phyloP scores from a whole-genome alignment of 1,140 invertebrate genomes.

The Saccostrea glomerata region DNA sequence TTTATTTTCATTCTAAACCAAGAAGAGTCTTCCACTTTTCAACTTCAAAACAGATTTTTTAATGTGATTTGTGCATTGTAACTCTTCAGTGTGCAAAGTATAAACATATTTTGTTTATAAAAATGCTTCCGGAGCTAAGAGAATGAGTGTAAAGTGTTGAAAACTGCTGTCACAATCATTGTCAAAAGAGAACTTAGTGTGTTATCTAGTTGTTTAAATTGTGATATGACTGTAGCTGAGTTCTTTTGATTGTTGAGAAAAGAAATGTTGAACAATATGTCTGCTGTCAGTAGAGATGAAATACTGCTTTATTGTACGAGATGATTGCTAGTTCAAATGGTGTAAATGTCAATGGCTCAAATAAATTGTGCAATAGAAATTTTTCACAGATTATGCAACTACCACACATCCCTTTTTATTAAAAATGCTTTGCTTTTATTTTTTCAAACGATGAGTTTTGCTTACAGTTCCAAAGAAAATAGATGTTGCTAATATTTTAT shows the following conservation, averaged over 20 bases:
- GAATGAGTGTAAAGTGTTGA: background rate
- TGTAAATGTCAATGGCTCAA: slow-evolving; percentile 4
- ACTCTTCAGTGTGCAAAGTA: background rate
- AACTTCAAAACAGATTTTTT: background rate
- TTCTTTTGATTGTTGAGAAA: background rate
- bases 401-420: background rate
- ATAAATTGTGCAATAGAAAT: slow-evolving; percentile 16
- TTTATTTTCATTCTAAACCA: background rate
- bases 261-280: background rate
- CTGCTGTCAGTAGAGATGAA: background rate
- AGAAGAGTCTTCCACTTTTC: slow-evolving; percentile 12
- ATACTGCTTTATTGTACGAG: background rate
- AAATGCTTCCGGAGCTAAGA: background rate
- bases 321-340: background rate
- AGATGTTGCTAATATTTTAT: slow-evolving; percentile 32
- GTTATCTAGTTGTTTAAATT: background rate
- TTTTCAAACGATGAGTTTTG: background rate
- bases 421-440: slow-evolving; percentile 12
- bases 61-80: background rate
- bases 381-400: slow-evolving; percentile 23
- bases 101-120: too few species aligned
- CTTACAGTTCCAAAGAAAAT: background rate
- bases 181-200: background rate
- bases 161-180: background rate
- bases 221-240: background rate